phyloP scores from a whole-genome alignment of 2,113 vertebrate genomes.

The Thunnus maccoyii region DNA sequence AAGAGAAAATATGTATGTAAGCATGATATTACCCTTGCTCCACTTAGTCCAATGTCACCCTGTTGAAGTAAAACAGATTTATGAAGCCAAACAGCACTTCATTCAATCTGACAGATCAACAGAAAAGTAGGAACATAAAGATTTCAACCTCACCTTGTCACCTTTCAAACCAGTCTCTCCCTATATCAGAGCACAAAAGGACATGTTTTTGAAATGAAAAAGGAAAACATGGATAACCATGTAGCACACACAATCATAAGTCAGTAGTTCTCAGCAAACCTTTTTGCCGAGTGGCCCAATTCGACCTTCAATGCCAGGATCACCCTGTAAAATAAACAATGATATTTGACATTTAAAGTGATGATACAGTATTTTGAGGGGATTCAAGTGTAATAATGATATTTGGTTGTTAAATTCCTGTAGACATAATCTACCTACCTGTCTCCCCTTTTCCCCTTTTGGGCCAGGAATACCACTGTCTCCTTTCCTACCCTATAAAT shows the following conservation, averaged over 20 bases:
- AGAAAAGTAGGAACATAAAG: not conserved
- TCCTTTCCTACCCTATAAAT: constrained; percentile 89
- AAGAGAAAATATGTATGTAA: not conserved
- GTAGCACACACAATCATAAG: not conserved
- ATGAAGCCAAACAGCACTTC: not conserved
- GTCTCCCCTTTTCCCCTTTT: constrained; percentile 85
- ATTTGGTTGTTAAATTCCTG: not conserved
- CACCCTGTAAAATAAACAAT: constrained; percentile 85
- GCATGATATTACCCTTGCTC: constrained; percentile 85
- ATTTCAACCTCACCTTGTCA: constrained; percentile 88
- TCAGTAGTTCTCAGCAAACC: constrained; percentile 73
- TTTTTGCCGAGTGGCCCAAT: constrained; percentile 92
- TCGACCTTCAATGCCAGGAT: constrained; percentile 94
- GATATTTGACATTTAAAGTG: constrained; percentile 5
- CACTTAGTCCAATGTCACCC: constrained; percentile 89
- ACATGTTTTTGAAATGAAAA: constrained; percentile 33
- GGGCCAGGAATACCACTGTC: constrained; percentile 84
- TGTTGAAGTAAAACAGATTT: constrained; percentile 59
- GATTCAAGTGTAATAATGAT: not conserved
- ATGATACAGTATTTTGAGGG: not conserved
- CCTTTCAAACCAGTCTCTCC: constrained; percentile 88
- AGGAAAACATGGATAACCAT: not conserved
- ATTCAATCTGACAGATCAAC: constrained; percentile 1
- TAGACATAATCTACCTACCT: constrained; percentile 76
- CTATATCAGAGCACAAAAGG: constrained; percentile 76